A percentile compares a stretch with the other conserved stretches of the same genome.
Conservation (phyloP, 2,888 invertebrate species). For the Sturmia bella region DNA sequence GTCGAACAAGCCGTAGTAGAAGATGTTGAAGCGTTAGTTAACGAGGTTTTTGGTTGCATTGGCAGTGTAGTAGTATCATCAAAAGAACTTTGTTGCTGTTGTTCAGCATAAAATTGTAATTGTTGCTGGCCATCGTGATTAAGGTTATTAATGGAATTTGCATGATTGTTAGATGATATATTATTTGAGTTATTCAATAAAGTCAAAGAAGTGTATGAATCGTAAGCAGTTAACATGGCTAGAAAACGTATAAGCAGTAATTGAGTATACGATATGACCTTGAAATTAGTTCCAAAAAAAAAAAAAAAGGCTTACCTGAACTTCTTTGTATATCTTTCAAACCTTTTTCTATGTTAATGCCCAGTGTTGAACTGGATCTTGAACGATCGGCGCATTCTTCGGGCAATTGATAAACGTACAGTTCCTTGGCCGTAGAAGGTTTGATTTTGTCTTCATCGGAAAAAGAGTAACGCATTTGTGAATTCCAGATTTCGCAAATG, state of each 20-base stretch:
- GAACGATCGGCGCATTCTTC: conserved; percentile 78
- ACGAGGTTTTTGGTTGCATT: conserved; percentile 41
- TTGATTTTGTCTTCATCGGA: conserved; percentile 83
- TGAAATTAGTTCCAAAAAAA: not conserved
- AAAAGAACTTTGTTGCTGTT: conserved; percentile 46
- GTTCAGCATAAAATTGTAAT: conserved; percentile 41
- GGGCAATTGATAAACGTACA: conserved; percentile 88
- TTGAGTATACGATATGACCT: not conserved
- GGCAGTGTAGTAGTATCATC: conserved; percentile 69
- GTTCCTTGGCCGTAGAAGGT: conserved; percentile 83
- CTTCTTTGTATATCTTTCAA: conserved; percentile 82
- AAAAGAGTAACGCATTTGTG: conserved; percentile 85
- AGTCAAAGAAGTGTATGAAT: conserved; percentile 75
- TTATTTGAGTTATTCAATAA: conserved; percentile 71
- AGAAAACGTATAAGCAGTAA: conserved; percentile 25
- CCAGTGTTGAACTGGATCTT: conserved; percentile 79
- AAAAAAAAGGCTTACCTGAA: conserved; percentile 75
- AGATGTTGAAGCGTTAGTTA: conserved; percentile 49
- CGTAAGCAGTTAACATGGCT: conserved; percentile 75
- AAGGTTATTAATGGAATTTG: conserved; percentile 42
- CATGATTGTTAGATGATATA: conserved; percentile 46
- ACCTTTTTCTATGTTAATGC: conserved; percentile 81
- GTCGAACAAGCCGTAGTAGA: conserved; percentile 47
- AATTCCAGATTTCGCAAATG: conserved; percentile 88
- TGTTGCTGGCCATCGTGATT: conserved; percentile 45